Evolutionary conservation across 2,888 invertebrate genomes (phyloP), one percentile per base, ranked within the genome.

Genomic region (Imbricaverruca yamaguchii): DNA sequence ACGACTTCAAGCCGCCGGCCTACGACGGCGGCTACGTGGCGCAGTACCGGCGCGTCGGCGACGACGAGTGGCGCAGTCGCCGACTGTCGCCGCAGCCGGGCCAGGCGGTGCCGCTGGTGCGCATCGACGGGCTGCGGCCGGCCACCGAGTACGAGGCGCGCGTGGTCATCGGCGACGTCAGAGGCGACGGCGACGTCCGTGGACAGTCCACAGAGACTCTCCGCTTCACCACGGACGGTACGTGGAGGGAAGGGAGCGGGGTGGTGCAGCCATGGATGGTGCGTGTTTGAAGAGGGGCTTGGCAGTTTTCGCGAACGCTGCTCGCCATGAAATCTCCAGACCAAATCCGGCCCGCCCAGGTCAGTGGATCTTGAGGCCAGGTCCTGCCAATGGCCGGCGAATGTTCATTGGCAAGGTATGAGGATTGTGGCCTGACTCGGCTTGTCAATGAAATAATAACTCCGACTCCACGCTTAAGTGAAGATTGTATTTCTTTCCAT

Each of bases 1-100:
- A 86, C 83, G 86, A 86, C 83, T 86, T 86, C 82, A 85, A 85
- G 80, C 83, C 84, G 18, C 83, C 83, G 0, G 84, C 83, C 81
- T 85, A 85, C 82, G 84, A 85, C 55, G 84, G 84, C 11, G 85
- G 85, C 39, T 86, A 86, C 80, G 85, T 85, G n/a, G 83, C 85
- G 9, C 85, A 86, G 82, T 86, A 85, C 83, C 82, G 84, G 21
- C 81, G 82, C 65, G 74, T 80, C 23, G 80, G 69, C 57, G 39
- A 78, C 39, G 55, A 55, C 10, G 12, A 77, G 21, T 81, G 80
- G 69, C 65, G 25, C n/a, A 65, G n/a, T 1, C 69, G 63, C 15
- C 55, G 25, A 21, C 55, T 56, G 80, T 0, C 55, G 55, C 65
- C 53, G n/a, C 74, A 21, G 23, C 81, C 11, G 57, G 81, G 61